A percentile compares a stretch with the other conserved stretches of the same genome.
These are phyloP conservation scores for Tenthredo livida DNA, from an alignment of 2,888 invertebrate species.

Conservation along the genomic window DNA sequence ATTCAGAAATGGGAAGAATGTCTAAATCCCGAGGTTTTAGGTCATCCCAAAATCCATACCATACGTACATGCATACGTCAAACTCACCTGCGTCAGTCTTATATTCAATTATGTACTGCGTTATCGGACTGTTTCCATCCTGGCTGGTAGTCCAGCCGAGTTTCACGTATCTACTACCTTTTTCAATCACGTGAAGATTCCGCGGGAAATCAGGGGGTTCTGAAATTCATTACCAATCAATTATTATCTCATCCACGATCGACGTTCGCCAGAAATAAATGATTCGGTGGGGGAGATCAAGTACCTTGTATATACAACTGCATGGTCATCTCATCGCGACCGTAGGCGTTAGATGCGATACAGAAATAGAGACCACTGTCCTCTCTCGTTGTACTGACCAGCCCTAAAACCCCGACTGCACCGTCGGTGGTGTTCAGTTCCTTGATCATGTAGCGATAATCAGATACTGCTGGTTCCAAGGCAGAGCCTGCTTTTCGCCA, in stretches of 20 bases:
- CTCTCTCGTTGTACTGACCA: constrained; percentile 90
- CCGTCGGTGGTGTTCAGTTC: constrained; percentile 74
- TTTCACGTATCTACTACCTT: constrained; percentile 90
- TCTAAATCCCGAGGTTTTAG: constrained; percentile 37
- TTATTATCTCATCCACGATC: neutral
- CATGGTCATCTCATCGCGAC: constrained; percentile 94
- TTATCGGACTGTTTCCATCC: constrained; percentile 93
- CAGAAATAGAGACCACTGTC: constrained; percentile 95
- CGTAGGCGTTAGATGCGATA: constrained; percentile 93
- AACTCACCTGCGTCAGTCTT: constrained; percentile 88
- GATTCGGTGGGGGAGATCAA: neutral
- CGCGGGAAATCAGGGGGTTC: constrained; percentile 95
- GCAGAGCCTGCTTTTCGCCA: constrained; percentile 87
- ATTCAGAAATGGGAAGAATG: constrained; percentile 49
- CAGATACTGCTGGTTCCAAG: constrained; percentile 73
- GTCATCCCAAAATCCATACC: constrained; percentile 53
- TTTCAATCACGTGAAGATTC: constrained; percentile 91
- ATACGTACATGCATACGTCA: too few relatives aligned
- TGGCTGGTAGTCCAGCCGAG: constrained; percentile 95
- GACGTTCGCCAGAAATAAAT: neutral
- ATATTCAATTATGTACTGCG: constrained; percentile 93
- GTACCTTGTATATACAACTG: constrained; percentile 94
- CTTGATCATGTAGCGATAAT: constrained; percentile 75
- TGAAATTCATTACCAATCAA: constrained; percentile 66
- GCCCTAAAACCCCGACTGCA: constrained; percentile 91